These are phyloP conservation scores for Dermolepida albohirtum DNA, from an alignment of 2,888 invertebrate genomes.

Conservation along the genomic window DNA sequence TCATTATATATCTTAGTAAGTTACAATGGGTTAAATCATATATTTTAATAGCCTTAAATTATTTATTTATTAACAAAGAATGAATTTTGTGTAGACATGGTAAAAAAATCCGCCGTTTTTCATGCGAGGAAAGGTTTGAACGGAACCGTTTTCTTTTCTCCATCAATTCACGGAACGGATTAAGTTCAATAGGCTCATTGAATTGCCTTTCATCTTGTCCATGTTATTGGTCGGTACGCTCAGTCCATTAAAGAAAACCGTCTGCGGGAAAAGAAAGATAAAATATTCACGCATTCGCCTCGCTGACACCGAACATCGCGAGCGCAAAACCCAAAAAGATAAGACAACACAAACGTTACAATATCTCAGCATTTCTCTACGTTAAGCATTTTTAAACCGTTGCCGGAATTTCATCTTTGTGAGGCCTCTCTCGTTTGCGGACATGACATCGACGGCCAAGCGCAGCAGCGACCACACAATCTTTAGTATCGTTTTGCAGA, in stretches of 20 bases:
- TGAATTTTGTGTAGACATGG: too few species aligned
- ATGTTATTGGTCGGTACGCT: not conserved
- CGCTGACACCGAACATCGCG: conserved; percentile 6
- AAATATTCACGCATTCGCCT: conserved; percentile 22
- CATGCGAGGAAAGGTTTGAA: not conserved
- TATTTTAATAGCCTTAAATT: too few species aligned
- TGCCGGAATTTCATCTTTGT: conserved; percentile 14
- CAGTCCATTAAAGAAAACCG: conserved; percentile 26
- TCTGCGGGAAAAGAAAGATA: conserved; percentile 9
- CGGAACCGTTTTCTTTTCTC: conserved; percentile 5
- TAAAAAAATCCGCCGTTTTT: too few species aligned
- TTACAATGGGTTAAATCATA: too few species aligned
- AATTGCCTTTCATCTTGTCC: conserved; percentile 26
- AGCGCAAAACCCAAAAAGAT: conserved; percentile 24
- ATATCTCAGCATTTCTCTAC: not conserved
- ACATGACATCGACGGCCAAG: conserved; percentile 23
- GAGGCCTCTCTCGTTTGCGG: conserved; percentile 1
- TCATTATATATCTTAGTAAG: too few species aligned
- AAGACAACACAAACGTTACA: conserved; percentile 20
- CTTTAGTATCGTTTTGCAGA: conserved; percentile 11
- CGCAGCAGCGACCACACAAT: not conserved
- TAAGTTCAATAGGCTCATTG: conserved; percentile 32
- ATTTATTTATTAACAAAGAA: too few species aligned
- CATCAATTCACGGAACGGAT: conserved; percentile 1
- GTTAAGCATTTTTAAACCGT: not conserved